Conservation (phyloP, 2,797 vertebrate genomes). For the Aotus griseimembra region DNA sequence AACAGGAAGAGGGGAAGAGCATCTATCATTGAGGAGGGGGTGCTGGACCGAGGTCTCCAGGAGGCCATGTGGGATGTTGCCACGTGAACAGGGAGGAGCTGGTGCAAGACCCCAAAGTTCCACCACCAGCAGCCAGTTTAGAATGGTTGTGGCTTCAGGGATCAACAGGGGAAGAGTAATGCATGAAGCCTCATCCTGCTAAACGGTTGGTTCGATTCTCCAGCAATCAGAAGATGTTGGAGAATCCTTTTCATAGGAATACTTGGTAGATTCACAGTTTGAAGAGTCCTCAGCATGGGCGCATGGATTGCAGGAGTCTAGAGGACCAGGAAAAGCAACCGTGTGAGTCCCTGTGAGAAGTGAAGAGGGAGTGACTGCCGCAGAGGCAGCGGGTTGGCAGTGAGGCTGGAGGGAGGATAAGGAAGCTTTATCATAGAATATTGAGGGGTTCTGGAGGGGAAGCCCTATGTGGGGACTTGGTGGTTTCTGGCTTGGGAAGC, state of each 20-base stretch:
- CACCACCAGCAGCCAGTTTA: neutral
- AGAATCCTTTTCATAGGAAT: neutral
- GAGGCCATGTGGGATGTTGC: neutral
- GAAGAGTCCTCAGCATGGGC: neutral
- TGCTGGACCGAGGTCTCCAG: neutral
- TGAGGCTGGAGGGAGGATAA: too few relatives aligned
- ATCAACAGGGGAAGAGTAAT: neutral
- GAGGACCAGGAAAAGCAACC: neutral
- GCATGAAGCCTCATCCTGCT: neutral
- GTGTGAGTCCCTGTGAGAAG: neutral
- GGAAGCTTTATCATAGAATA: neutral
- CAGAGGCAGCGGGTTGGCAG: neutral
- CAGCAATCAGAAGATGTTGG: neutral
- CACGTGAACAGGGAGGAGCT: neutral
- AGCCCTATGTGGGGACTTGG: fast-evolving
- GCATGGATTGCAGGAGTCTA: neutral
- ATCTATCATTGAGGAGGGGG: too few relatives aligned
- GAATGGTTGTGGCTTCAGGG: neutral
- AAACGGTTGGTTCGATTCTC: neutral
- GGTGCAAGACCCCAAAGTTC: neutral
- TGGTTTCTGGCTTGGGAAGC: neutral
- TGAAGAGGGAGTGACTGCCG: neutral
- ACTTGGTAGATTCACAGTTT: neutral
- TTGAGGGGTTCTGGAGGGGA: neutral
- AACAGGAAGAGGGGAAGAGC: neutral